Evolutionary conservation across 1,140 invertebrate species (phyloP), one percentile per base, ranked within the genome.

Genomic region (Macrocentrus cingulum): DNA sequence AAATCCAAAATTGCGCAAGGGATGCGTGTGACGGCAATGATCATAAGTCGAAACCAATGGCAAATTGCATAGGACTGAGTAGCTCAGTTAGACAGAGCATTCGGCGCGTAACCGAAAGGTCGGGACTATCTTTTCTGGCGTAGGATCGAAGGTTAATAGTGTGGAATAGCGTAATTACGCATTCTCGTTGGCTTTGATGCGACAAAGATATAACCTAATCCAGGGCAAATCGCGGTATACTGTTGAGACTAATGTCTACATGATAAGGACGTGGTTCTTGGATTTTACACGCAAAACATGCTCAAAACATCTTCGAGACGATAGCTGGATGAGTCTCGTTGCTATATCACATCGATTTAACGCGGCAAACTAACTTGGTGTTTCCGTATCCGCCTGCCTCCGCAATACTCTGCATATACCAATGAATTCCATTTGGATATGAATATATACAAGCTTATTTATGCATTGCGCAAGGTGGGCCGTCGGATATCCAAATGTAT

Each of bases 111-210:
- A n/a, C n/a, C n/a, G n/a, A n/a, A n/a, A n/a, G n/a, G n/a, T n/a
- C n/a, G n/a, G n/a, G n/a, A n/a, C n/a, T n/a, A n/a, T n/a, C n/a
- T n/a, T n/a, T n/a, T n/a, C 19, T 25, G 15, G 13, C 16, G 32
- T 32, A 36, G 32, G 32, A 37, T 36, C 49, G 32, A 51, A 51
- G 32, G 49, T 51, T 51, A 51, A 51, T 51, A 29, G 49, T 34
- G 34, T 51, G 49, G 49, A 51, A 51, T 51, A 25, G 49, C 25
- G 18, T 37, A 51, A 51, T 51, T 37, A 51, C 49, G 49, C 49
- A 51, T 51, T 19, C 48, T 36, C 15, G n/a, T 51, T 51, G n/a
- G 2, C 15, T 51, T 41, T 52, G 19, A n/a, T 11, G 37, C 13
- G 20, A 52, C 37, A 22, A 41, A 13, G 34, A 23, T 39, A 42